phyloP scores from a whole-genome alignment of 2,113 vertebrate genomes.

The Vombatus ursinus region DNA sequence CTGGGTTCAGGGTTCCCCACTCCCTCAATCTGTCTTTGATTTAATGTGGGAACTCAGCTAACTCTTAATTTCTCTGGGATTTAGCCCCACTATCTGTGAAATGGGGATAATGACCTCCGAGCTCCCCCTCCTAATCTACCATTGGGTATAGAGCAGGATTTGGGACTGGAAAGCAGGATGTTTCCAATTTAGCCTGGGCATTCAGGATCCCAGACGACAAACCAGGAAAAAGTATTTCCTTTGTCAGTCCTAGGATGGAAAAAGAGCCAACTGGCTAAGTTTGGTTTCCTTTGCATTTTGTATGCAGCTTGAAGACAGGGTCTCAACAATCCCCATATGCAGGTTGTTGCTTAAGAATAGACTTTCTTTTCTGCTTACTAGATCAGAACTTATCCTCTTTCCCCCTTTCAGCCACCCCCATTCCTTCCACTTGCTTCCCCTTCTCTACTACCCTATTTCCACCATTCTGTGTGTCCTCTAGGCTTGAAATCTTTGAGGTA shows the following conservation, averaged over 20 bases:
- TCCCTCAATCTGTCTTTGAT: background rate
- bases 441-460: background rate
- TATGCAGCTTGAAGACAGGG: background rate
- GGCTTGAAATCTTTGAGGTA: background rate
- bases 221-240: slow-evolving; percentile 16
- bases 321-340: slow-evolving; percentile 1
- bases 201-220: background rate
- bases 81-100: background rate
- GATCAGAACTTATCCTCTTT: background rate
- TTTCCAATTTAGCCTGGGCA: background rate
- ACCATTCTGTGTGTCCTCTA: background rate
- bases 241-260: background rate
- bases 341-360: slow-evolving; percentile 15
- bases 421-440: background rate
- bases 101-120: background rate
- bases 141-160: background rate
- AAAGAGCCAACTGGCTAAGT: background rate
- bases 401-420: background rate
- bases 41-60: background rate
- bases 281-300: slow-evolving; percentile 20
- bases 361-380: background rate
- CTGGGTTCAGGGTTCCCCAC: background rate
- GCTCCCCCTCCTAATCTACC: background rate
- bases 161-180: background rate
- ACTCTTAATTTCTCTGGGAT: background rate